Conservation (phyloP, 2,113 vertebrate species). For the Cairina moschata region DNA sequence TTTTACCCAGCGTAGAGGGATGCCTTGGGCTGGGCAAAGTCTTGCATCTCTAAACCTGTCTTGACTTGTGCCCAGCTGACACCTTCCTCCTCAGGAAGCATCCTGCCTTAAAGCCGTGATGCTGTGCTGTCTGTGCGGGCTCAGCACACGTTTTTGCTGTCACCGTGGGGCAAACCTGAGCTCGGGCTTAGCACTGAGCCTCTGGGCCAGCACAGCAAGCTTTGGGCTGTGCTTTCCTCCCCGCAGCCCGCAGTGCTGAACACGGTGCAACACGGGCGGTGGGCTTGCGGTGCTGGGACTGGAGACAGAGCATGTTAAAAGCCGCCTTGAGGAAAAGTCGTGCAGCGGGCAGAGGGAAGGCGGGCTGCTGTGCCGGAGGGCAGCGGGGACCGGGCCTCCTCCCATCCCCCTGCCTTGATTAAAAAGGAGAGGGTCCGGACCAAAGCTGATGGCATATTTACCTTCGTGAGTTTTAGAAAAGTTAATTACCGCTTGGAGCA, state of each 20-base stretch:
- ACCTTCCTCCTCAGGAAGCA: not conserved
- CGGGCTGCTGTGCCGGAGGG: not conserved
- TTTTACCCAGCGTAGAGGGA: not conserved
- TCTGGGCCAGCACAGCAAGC: not conserved
- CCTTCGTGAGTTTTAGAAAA: slow-evolving; percentile 80
- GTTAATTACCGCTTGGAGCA: slow-evolving; percentile 86
- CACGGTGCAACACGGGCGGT: not conserved
- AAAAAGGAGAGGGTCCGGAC: slow-evolving; percentile 74
- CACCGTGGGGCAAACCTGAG: too few relatives aligned
- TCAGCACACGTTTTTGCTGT: not conserved
- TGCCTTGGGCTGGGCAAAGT: not conserved
- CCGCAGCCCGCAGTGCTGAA: not conserved
- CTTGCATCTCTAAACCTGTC: not conserved
- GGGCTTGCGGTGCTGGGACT: too few relatives aligned
- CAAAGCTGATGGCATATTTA: slow-evolving; percentile 80
- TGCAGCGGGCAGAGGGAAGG: too few relatives aligned
- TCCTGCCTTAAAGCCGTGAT: not conserved
- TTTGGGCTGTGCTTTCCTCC: not conserved
- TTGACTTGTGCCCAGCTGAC: not conserved
- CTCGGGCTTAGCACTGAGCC: not conserved
- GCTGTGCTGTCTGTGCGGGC: not conserved
- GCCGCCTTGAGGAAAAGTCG: too few relatives aligned
- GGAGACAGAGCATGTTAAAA: too few relatives aligned
- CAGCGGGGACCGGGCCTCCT: not conserved
- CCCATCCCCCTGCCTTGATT: slow-evolving; percentile 62